A percentile compares a stretch with the other conserved stretches of the same genome.
phyloP scores from a whole-genome alignment of 1,140 invertebrate species.

The Solenopsis invicta region DNA sequence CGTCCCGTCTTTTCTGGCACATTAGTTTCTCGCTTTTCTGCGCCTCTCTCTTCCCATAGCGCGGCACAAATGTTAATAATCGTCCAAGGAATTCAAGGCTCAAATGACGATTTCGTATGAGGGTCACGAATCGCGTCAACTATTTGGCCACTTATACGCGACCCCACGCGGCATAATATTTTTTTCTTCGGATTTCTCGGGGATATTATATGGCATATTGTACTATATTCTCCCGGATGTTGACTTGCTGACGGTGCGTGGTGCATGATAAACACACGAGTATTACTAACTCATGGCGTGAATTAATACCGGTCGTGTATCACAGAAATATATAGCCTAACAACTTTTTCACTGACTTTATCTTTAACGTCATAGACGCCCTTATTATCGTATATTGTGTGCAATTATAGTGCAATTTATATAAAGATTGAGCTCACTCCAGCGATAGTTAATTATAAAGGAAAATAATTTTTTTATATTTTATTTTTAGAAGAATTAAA shows the following conservation, averaged over 20 bases:
- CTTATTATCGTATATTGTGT: neutral
- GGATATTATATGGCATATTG: conserved; percentile 7
- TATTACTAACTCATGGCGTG: conserved; percentile 46
- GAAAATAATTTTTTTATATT: neutral
- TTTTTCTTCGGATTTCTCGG: conserved; percentile 12
- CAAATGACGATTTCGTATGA: conserved; percentile 42
- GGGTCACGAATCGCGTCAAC: conserved; percentile 47
- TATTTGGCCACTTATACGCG: neutral
- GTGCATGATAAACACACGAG: conserved; percentile 39
- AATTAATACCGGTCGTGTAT: conserved; percentile 42
- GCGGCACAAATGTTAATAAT: conserved; percentile 66
- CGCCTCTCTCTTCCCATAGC: neutral
- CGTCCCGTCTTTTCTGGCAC: conserved; percentile 65
- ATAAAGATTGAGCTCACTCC: neutral
- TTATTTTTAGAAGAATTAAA: neutral
- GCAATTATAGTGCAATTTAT: conserved; percentile 19
- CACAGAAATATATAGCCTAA: conserved; percentile 41
- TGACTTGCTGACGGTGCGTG: conserved; percentile 37
- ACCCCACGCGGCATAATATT: neutral
- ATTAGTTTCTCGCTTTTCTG: conserved; percentile 67
- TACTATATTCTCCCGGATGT: conserved; percentile 28
- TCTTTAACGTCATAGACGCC: neutral
- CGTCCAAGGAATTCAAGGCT: conserved; percentile 29
- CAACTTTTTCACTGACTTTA: conserved; percentile 32
- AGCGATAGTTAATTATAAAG: neutral